Percentiles rank a stretch among this genome's conserved stretches.
Evolutionary conservation across 2,888 invertebrate species (phyloP).

Genomic region (Lutraria lutraria): DNA sequence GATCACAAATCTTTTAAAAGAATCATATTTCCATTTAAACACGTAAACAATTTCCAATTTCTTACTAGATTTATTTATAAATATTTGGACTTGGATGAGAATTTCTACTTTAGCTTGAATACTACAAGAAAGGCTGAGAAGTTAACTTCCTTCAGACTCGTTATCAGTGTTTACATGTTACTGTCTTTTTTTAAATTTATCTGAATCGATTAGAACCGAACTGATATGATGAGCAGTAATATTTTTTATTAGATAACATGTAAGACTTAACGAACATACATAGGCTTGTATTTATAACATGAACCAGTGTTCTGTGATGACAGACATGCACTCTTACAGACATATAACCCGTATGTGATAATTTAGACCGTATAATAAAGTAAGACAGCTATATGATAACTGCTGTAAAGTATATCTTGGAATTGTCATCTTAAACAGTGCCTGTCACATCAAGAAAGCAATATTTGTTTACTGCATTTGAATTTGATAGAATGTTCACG

Average conservation of each 20-base stretch:
- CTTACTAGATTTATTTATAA: not conserved
- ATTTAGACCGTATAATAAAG: not conserved
- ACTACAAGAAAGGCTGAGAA: not conserved
- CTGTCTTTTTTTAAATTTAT: not conserved
- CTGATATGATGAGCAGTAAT: not conserved
- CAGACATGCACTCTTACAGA: not conserved
- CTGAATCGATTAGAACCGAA: not conserved
- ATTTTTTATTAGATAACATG: not conserved
- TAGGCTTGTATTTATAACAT: not conserved
- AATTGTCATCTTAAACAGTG: not conserved
- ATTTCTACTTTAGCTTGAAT: not conserved
- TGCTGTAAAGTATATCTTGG: not conserved
- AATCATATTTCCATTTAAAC: not conserved
- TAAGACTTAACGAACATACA: not conserved
- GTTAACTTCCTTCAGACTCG: not conserved
- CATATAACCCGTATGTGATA: not conserved
- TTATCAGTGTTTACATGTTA: constrained; percentile 15
- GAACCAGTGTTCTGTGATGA: not conserved
- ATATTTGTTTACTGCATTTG: not conserved
- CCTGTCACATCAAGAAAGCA: not conserved
- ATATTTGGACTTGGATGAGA: not conserved
- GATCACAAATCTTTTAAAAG: not conserved
- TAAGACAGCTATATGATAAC: not conserved
- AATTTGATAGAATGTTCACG: too few relatives aligned
- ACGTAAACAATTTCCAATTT: not conserved